Conservation (phyloP, 2,113 vertebrate species). For the Paedocypris sp. region DNA sequence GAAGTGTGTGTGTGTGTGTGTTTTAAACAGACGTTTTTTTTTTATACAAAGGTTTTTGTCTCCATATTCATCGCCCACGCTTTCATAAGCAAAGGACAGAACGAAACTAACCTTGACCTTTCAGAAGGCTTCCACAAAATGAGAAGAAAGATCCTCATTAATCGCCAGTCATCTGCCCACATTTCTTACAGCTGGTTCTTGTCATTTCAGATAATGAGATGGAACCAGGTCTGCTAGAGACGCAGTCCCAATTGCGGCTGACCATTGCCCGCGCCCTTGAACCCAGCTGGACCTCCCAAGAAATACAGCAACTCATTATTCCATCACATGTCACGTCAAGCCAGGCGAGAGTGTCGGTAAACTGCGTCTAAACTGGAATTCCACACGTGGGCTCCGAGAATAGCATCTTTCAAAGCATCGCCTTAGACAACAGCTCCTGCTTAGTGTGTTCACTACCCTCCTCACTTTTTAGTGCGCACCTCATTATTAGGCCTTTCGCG, state of each 20-base stretch:
- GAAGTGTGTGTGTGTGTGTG: not conserved
- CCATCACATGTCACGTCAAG: constrained; percentile 15
- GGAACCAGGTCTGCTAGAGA: constrained; percentile 9
- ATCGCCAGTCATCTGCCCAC: constrained; percentile 26
- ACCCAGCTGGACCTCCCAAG: constrained; percentile 10
- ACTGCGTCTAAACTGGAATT: not conserved
- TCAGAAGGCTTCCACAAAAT: not conserved
- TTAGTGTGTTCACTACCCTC: not conserved
- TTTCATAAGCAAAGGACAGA: constrained; percentile 7
- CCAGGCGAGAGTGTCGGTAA: not conserved
- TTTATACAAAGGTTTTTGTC: not conserved
- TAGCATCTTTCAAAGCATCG: constrained; percentile 20
- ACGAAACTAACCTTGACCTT: constrained; percentile 34
- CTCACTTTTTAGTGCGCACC: constrained; percentile 7
- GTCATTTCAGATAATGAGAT: constrained; percentile 32
- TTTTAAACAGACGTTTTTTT: not conserved
- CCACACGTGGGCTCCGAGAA: constrained; percentile 11
- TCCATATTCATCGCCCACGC: constrained; percentile 1
- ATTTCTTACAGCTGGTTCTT: constrained; percentile 22
- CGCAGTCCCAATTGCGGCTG: constrained; percentile 1
- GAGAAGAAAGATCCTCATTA: constrained; percentile 27
- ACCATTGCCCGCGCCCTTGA: constrained; percentile 13
- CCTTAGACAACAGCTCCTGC: constrained; percentile 15
- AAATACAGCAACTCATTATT: constrained; percentile 22
- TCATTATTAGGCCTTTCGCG: constrained; percentile 16